These are phyloP conservation scores for Drosophila athabasca DNA, from an alignment of 1,140 invertebrate genomes.

Conservation along the genomic window DNA sequence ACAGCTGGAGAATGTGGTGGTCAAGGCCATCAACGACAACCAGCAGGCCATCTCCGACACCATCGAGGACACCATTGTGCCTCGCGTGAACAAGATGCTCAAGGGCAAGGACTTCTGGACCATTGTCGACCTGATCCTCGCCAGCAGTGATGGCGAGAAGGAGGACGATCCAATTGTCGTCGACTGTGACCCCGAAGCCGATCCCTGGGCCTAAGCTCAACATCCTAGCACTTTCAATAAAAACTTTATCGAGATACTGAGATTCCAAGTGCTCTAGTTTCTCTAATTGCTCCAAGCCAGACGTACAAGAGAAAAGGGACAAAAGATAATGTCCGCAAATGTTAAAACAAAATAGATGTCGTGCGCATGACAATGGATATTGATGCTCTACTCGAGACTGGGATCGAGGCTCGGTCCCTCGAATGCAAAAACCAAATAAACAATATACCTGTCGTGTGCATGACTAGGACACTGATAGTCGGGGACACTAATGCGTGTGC, in stretches of 20 bases:
- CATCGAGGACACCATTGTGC: constrained; percentile 70
- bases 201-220: constrained; percentile 77
- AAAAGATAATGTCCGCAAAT: too few species aligned
- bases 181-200: constrained; percentile 65
- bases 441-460: too few species aligned
- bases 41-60: constrained; percentile 62
- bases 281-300: too few species aligned
- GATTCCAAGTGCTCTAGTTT: neutral
- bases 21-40: constrained; percentile 62
- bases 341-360: too few species aligned
- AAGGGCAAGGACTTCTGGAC: constrained; percentile 82
- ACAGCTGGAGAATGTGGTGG: constrained; percentile 69
- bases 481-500: too few species aligned
- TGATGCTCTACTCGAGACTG: too few species aligned
- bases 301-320: too few species aligned
- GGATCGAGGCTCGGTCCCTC: too few species aligned
- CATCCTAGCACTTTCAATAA: constrained; percentile 10
- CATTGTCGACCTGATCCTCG: constrained; percentile 68
- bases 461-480: too few species aligned
- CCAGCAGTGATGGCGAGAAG: constrained; percentile 61
- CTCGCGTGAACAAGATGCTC: constrained; percentile 70
- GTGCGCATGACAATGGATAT: too few species aligned
- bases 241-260: constrained; percentile 21
- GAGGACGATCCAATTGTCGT: constrained; percentile 75
- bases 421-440: too few species aligned